Evolutionary conservation across 2,797 vertebrate species (phyloP).

Genomic region (Scolopax rusticola): DNA sequence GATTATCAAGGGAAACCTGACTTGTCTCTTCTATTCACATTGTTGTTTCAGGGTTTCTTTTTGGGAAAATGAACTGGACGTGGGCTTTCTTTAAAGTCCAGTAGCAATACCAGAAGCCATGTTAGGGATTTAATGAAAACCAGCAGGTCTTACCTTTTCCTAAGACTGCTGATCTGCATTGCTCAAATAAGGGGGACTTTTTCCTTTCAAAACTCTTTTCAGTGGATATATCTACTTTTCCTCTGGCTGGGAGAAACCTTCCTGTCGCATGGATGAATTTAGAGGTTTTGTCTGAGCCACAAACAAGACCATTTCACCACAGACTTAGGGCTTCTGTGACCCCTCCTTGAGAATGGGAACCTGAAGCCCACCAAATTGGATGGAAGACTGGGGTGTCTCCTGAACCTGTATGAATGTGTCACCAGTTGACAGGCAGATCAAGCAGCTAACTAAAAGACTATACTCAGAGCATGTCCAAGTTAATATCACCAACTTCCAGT

Average conservation of each 20-base stretch:
- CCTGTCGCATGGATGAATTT: background rate
- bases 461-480: background rate
- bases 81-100: background rate
- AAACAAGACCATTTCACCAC: background rate
- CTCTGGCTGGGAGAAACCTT: background rate
- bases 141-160: background rate
- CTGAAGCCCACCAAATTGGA: background rate
- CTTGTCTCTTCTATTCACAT: conserved; percentile 15
- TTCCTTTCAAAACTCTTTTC: background rate
- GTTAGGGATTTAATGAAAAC: background rate
- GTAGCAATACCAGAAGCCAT: background rate
- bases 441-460: background rate
- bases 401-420: background rate
- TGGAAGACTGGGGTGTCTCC: background rate
- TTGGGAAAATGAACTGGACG: background rate
- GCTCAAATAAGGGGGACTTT: background rate
- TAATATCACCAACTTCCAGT: background rate
- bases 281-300: background rate
- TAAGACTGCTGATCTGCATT: background rate
- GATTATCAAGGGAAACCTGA: conserved; percentile 54
- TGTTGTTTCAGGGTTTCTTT: background rate
- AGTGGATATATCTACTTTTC: background rate
- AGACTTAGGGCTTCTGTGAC: background rate
- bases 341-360: background rate
- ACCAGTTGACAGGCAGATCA: background rate